Percentiles rank a stretch among this genome's conserved stretches.
Evolutionary conservation across 2,888 invertebrate species (phyloP).

Genomic region (Dasysyrphus tricinctus): DNA sequence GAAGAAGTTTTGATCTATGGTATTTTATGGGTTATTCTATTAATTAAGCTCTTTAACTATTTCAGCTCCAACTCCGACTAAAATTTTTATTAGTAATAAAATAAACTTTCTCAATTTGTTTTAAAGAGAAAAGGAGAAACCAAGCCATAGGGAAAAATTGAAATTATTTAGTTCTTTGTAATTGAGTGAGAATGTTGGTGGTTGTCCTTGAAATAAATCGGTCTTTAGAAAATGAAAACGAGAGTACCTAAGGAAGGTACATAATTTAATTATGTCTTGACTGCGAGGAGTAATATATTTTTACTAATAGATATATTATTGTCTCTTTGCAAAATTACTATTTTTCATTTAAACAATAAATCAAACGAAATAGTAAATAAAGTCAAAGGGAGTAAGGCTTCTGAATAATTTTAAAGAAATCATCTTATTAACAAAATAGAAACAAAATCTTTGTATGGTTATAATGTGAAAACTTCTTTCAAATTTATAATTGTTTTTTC

Average conservation of each 20-base stretch:
- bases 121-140: neutral
- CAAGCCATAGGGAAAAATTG: neutral
- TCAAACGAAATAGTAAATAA: too few species aligned
- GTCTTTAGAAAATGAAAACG: neutral
- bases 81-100: conserved; percentile 37
- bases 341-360: too few species aligned
- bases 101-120: conserved; percentile 22
- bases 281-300: neutral
- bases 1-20: conserved; percentile 31
- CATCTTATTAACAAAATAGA: too few species aligned
- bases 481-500: too few species aligned
- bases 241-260: too few species aligned
- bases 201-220: neutral
- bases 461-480: too few species aligned
- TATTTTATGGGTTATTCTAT: conserved; percentile 33
- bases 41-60: conserved; percentile 11
- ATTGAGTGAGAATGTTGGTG: neutral
- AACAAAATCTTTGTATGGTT: too few species aligned
- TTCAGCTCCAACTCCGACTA: neutral
- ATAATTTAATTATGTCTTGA: neutral
- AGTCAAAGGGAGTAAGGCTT: too few species aligned
- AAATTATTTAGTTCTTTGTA: conserved; percentile 1
- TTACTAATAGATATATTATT: neutral
- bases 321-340: too few species aligned
- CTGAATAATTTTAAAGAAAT: too few species aligned